A percentile compares a stretch with the other conserved stretches of the same genome.
These are phyloP conservation scores for Oceanodroma tethys DNA, from an alignment of 2,113 vertebrate species.

Conservation along the genomic window DNA sequence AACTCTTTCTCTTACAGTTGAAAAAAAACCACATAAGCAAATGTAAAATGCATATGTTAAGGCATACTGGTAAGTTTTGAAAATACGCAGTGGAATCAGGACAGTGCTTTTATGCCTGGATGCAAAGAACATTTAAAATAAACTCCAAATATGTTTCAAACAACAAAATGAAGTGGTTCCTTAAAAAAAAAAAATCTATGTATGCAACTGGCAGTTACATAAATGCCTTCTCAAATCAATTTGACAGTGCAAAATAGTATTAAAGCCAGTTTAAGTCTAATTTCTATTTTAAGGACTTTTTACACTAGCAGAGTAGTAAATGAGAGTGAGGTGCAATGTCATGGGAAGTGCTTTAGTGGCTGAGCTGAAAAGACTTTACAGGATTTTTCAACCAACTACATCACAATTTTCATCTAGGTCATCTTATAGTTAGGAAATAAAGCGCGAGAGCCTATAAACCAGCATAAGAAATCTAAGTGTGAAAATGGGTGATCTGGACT, in stretches of 20 bases:
- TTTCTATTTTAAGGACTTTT: slow-evolving; percentile 21
- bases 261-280: background rate
- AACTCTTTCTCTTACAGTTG: background rate
- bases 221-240: slow-evolving; percentile 11
- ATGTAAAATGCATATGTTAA: background rate
- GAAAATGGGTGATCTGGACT: slow-evolving; percentile 18
- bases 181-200: background rate
- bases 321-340: background rate
- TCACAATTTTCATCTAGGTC: slow-evolving; percentile 2
- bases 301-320: background rate
- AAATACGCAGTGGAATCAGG: background rate
- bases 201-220: background rate
- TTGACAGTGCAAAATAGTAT: background rate
- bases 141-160: background rate
- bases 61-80: background rate
- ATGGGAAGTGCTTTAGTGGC: background rate
- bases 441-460: background rate
- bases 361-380: background rate
- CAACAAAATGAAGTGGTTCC: background rate
- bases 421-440: background rate
- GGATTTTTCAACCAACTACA: background rate
- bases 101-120: background rate
- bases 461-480: background rate
- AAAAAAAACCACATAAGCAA: background rate
- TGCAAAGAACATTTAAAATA: background rate